Conservation (phyloP, 2,888 invertebrate species). For the Rhogogaster chlorosoma region DNA sequence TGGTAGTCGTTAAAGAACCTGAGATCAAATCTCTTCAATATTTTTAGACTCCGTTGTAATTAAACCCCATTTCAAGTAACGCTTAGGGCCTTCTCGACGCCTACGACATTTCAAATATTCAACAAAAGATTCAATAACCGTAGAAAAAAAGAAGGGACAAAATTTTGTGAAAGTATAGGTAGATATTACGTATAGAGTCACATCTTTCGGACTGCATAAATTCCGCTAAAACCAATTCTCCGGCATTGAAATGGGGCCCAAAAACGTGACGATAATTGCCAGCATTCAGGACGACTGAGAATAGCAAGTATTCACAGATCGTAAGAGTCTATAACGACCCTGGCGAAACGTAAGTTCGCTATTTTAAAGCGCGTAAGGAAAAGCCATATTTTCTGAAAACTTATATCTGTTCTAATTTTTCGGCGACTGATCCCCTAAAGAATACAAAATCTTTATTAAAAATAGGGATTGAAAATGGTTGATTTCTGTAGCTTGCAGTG, state of each 20-base stretch:
- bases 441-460: neutral
- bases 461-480: neutral
- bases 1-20: neutral
- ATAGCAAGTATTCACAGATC: neutral
- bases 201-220: neutral
- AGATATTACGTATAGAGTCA: neutral
- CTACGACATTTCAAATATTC: neutral
- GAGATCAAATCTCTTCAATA: neutral
- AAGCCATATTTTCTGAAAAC: neutral
- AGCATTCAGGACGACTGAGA: neutral
- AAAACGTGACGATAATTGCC: neutral
- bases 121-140: neutral
- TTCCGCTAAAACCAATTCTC: neutral
- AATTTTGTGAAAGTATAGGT: neutral
- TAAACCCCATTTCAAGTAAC: neutral
- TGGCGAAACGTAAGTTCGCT: neutral
- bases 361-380: neutral
- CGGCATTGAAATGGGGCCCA: neutral
- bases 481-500: neutral
- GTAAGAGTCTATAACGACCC: neutral
- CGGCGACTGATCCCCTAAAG: neutral
- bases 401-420: neutral
- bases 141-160: neutral
- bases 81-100: neutral
- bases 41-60: neutral